A percentile compares a stretch with the other conserved stretches of the same genome.
phyloP scores from a whole-genome alignment of 2,797 vertebrate species.

The Spheniscus humboldti region DNA sequence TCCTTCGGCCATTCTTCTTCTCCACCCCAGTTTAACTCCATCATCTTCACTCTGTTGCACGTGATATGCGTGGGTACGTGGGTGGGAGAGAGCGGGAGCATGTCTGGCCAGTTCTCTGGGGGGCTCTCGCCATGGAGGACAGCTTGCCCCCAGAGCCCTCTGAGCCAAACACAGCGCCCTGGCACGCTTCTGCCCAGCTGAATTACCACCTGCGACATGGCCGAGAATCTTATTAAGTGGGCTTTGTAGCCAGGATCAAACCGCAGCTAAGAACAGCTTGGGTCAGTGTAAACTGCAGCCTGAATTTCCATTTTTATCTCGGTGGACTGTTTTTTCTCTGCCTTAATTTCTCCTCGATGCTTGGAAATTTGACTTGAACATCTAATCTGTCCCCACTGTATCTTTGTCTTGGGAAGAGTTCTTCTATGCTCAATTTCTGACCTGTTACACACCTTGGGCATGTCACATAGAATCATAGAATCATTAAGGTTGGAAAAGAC shows the following conservation, averaged over 20 bases:
- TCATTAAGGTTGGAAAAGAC: too few relatives aligned
- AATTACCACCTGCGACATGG: neutral
- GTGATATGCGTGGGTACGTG: accelerated
- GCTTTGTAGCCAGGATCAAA: conserved; percentile 43
- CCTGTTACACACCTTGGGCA: neutral
- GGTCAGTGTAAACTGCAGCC: neutral
- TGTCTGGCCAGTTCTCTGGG: neutral
- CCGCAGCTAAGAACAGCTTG: neutral
- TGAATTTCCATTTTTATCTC: neutral
- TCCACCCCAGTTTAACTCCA: neutral
- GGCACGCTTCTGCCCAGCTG: neutral
- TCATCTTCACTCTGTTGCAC: accelerated
- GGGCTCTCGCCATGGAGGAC: neutral
- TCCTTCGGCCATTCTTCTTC: accelerated
- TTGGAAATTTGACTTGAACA: neutral
- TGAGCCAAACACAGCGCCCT: neutral
- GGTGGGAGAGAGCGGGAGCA: neutral
- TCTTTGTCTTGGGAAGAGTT: neutral
- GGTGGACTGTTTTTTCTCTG: neutral
- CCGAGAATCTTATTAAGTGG: neutral
- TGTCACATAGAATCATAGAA: neutral
- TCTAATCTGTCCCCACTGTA: neutral
- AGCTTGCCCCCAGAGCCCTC: neutral
- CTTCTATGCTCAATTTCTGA: accelerated
- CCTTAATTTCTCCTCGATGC: neutral